phyloP scores from a whole-genome alignment of 2,888 invertebrate species.

The Girardia tigrina region DNA sequence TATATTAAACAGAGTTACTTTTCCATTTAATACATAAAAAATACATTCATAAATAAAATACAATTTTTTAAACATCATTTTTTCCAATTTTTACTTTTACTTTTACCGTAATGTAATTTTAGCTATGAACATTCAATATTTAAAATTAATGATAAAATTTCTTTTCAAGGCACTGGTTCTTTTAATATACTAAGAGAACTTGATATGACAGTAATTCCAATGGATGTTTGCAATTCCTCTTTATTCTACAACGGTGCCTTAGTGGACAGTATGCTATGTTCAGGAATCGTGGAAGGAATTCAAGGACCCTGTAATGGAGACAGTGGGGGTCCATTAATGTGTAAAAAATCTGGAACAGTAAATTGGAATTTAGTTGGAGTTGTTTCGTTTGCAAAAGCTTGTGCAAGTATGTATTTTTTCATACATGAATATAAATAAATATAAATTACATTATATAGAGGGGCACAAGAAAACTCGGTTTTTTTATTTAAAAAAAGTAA shows the following conservation, averaged over 20 bases:
- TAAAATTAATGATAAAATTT: background rate
- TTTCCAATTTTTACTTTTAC: too few species aligned
- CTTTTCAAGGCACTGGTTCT: background rate
- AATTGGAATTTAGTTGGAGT: background rate
- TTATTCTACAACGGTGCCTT: background rate
- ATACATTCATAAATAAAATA: too few species aligned
- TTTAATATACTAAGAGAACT: background rate
- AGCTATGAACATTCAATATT: background rate
- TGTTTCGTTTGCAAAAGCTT: background rate
- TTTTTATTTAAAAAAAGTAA: too few species aligned
- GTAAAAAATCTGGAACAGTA: background rate
- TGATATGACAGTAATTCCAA: background rate
- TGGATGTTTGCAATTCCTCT: background rate
- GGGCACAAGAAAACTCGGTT: too few species aligned
- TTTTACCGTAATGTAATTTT: too few species aligned
- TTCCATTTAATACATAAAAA: too few species aligned
- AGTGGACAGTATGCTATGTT: background rate
- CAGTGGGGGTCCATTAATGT: conserved; percentile 10
- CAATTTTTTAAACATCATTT: too few species aligned
- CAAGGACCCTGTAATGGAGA: background rate
- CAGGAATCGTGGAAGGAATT: background rate
- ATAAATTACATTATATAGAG: too few species aligned
- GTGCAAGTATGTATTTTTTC: too few species aligned
- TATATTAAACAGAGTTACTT: too few species aligned
- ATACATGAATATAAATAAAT: too few species aligned